phyloP scores from a whole-genome alignment of 2,888 invertebrate species.

The Acanthococcus lagerstroemiae region DNA sequence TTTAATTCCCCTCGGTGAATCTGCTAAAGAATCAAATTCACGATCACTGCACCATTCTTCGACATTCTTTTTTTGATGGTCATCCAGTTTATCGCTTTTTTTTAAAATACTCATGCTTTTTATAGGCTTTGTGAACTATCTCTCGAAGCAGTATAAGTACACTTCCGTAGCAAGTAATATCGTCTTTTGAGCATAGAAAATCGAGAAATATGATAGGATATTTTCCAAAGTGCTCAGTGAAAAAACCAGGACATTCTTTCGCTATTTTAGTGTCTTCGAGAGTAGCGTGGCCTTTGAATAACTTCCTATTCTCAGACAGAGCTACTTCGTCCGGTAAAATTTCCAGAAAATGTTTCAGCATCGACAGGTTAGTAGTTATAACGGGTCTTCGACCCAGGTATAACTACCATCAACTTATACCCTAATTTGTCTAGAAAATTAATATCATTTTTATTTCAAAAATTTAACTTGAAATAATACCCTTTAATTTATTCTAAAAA shows the following conservation, averaged over 20 bases:
- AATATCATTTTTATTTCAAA: too few relatives aligned
- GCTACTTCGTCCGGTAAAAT: not conserved
- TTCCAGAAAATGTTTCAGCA: not conserved
- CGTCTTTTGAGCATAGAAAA: not conserved
- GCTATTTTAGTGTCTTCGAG: not conserved
- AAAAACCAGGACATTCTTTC: not conserved
- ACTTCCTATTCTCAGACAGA: not conserved
- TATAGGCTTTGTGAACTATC: not conserved
- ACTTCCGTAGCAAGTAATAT: not conserved
- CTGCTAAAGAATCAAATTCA: not conserved
- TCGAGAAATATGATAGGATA: not conserved
- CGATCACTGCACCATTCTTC: not conserved
- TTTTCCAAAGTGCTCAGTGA: not conserved
- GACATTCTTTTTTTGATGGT: not conserved
- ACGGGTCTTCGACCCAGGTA: too few relatives aligned
- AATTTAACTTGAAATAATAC: too few relatives aligned
- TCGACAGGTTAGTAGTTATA: not conserved
- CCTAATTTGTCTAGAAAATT: too few relatives aligned
- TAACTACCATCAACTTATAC: too few relatives aligned
- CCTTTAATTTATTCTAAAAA: too few relatives aligned
- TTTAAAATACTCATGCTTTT: not conserved
- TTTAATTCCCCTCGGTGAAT: not conserved
- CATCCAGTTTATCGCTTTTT: not conserved
- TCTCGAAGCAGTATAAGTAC: not conserved
- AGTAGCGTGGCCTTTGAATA: too few relatives aligned